Base-by-base conservation (phyloP, 2,888 invertebrate species). In the Hypercompe scribonia region DNA sequence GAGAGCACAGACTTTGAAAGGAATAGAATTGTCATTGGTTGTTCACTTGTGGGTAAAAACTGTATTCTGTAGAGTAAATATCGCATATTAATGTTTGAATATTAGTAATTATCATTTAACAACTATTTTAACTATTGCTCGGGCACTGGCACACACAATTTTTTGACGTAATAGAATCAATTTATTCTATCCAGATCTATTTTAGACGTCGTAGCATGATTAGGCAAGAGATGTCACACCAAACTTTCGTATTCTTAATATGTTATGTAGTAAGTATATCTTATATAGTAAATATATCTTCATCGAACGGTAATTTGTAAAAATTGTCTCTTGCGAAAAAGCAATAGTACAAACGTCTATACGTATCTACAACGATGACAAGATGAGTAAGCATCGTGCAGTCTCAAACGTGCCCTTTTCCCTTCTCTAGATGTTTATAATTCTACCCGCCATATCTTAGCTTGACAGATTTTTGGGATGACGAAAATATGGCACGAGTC, bases 401-500 rank as follows among this genome's bases (percentile, higher is more conserved):
- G 11, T 21, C 11, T 28, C 0, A 54, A 36, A 39, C 10, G 31
- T 58, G 65, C n/a, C 1, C 2, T 4, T 31, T 5, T 8, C 64
- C 13, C 81, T 18, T 36, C 46, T 82, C 81, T 84, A 72, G 24
- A n/a, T 4, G 0, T 77, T 79, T 34, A 2, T 31, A 58, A 63
- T 36, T 69, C 72, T 24, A 42, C 5, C 67, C 54, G 70, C 78
- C 88, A 88, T 93, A 94, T 94, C 93, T 93, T 89, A 90, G 78
- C 84, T 81, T 91, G 93, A 91, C 94, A 93, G 91, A 91, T 92
- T 91, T 87, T 85, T 84, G 73, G 77, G 76, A 84, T 91, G 93
- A 91, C 86, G 91, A 90, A 92, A 94, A 94, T 94, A 94, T 93
- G 92, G 86, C 88, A 72, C 81, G 74, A 73, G 86, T 85, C 87